phyloP scores from a whole-genome alignment of 1,140 invertebrate species.

The Parasteatoda tepidariorum region DNA sequence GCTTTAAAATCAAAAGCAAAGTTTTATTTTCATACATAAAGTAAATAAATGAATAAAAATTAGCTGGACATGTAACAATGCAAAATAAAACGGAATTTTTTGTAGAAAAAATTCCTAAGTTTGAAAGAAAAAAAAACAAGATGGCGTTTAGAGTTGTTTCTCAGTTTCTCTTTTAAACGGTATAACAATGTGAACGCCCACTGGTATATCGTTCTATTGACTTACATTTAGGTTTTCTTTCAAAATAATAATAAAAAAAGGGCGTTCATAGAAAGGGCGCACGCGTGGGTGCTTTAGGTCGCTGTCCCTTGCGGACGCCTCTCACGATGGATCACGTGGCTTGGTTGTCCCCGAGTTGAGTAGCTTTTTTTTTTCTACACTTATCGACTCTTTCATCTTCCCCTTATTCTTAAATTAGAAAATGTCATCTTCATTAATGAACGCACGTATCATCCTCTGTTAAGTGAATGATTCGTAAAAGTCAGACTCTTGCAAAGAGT shows the following conservation, averaged over 20 bases:
- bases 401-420: background rate
- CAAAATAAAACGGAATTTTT: too few species aligned
- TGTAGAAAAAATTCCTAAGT: too few species aligned
- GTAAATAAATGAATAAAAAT: too few species aligned
- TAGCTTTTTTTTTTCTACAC: background rate
- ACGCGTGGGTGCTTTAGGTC: conserved; percentile 48
- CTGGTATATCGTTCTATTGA: conserved; percentile 32
- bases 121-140: too few species aligned
- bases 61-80: too few species aligned
- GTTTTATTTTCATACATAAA: too few species aligned
- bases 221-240: conserved; percentile 41
- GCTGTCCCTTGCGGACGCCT: conserved; percentile 40
- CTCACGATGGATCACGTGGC: conserved; percentile 33
- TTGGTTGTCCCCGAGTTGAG: background rate
- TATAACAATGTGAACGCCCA: conserved; percentile 41
- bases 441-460: background rate
- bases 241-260: too few species aligned
- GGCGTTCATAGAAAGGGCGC: conserved; percentile 28
- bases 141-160: background rate
- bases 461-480: background rate
- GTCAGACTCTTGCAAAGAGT: too few species aligned
- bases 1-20: too few species aligned
- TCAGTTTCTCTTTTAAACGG: background rate
- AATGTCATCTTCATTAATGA: background rate
- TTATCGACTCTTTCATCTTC: background rate